Percentiles rank a stretch among this genome's conserved stretches.
Evolutionary conservation across 2,797 vertebrate genomes (phyloP).

Genomic region (Cryptoprocta ferox): DNA sequence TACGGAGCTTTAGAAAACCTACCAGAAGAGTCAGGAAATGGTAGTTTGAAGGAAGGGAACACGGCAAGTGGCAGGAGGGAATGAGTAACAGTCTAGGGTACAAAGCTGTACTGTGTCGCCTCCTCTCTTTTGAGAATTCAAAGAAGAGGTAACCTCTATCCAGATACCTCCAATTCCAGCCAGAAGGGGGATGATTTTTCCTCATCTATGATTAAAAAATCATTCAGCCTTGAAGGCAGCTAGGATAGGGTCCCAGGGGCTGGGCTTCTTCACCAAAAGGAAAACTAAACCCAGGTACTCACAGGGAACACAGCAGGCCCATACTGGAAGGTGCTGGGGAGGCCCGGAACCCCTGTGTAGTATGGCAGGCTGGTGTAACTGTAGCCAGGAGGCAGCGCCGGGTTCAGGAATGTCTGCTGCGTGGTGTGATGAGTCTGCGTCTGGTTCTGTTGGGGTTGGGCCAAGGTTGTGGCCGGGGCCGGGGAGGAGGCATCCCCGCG

Average conservation of each 20-base stretch:
- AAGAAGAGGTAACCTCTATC: background rate
- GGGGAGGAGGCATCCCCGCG: slow-evolving; percentile 97
- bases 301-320: slow-evolving; percentile 99
- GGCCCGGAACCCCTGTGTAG: slow-evolving; percentile 98
- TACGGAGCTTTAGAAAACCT: background rate
- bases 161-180: background rate
- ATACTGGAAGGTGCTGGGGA: slow-evolving; percentile 99
- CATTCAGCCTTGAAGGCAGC: background rate
- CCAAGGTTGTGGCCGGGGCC: slow-evolving; percentile 96
- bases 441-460: slow-evolving; percentile 98
- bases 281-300: slow-evolving; percentile 81
- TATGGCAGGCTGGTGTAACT: slow-evolving; percentile 99
- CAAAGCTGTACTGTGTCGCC: background rate
- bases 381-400: slow-evolving; percentile 97
- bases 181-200: background rate
- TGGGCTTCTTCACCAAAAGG: background rate
- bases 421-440: slow-evolving; percentile 96
- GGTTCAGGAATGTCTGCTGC: slow-evolving; percentile 98
- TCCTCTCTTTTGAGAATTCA: background rate
- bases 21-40: background rate
- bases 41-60: background rate
- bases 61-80: background rate
- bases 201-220: background rate
- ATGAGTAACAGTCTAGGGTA: background rate
- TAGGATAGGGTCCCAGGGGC: background rate